Evolutionary conservation across 2,113 vertebrate species (phyloP), one percentile per base, ranked within the genome.

Genomic region (Lanius ludovicianus): DNA sequence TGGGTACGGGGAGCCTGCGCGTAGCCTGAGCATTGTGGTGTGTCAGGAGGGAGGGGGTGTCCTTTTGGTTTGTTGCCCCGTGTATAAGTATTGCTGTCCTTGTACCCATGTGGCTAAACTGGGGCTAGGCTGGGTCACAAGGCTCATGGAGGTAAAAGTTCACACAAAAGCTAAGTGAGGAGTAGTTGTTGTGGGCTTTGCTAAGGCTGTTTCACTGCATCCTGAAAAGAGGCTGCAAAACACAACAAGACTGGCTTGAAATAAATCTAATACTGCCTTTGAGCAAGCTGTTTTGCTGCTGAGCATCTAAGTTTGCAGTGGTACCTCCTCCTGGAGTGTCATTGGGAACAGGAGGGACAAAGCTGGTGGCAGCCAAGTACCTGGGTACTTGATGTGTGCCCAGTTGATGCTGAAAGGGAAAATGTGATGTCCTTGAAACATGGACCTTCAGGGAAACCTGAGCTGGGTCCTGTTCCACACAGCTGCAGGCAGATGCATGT

Each of bases 1-100:
- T 21, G 33, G 33, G 24, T 10, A 14, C 42, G 55, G 62, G 47
- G 28, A 28, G 15, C 20, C 17, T 35, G n/a, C 17, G 3, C 7
- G 0, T 0, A 13, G 53, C 17, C 56, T 27, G 46, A 53, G 31
- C 35, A 35, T 11, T 15, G 15, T 82, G 52, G 18, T 0, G 1
- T 12, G 23, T 49, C 20, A 35, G 47, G 28, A 67, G 44, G 22
- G 27, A 64, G 33, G 31, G 35, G 31, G 15, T 33, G 41, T 23
- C 4, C 13, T 49, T 74, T 57, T 11, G 23, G 2, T 41, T 62
- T 70, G 46, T 15, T 63, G 37, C 4, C 18, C 2, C 1, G 7
- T 30, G 30, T 41, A 4, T 22, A 42, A 53, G 15, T 22, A 31
- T 11, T 49, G n/a, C 20, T 84, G 55, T 91, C 33, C 46, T 70